Evolutionary conservation across 2,113 vertebrate species (phyloP), one percentile per base, ranked within the genome.

Genomic region (Stomatorhinus ivindoensis): DNA sequence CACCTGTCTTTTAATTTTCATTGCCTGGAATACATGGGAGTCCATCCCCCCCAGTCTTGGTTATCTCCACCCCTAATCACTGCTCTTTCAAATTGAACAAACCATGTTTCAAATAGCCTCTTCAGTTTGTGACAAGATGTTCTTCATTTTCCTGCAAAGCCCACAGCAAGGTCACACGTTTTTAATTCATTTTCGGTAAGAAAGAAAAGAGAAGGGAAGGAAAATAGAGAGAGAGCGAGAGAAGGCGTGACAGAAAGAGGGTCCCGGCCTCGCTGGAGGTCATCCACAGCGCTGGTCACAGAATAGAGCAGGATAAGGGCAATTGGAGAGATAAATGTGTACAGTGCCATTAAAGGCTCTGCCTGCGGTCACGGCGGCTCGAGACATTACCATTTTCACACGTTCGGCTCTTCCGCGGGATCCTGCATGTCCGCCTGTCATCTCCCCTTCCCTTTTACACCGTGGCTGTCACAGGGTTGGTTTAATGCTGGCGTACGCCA

Each of bases 111-210:
- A 96, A 97, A 98, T 97, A 96, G 96, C 95, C 94, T 96, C 96
- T 96, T 97, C 96, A 95, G 96, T 95, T 94, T 91, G 95, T 96
- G 96, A 98, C 97, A 97, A 97, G 96, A 97, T 97, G 97, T 97
- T 96, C 96, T 97, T 97, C 96, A 97, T 98, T 97, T 98, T 96
- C 96, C 96, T 97, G 94, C 94, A 95, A 94, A 97, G 97, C 96
- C 96, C 95, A 97, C 95, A 97, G 97, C 97, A 98, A 98, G 97
- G 97, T 98, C 97, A 97, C 96, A 96, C 94, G 96, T 97, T 97
- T 97, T 97, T 97, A 96, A 97, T 97, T 97, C 97, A 97, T 97
- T 97, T 96, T 97, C 96, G 96, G 96, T 96, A 96, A 96, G 96
- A 92, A 94, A 93, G 92, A 94, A 93, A 96, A 95, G 95, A 94